These are phyloP conservation scores for Sminthurides aquaticus DNA, from an alignment of 2,888 invertebrate genomes.

Conservation along the genomic window DNA sequence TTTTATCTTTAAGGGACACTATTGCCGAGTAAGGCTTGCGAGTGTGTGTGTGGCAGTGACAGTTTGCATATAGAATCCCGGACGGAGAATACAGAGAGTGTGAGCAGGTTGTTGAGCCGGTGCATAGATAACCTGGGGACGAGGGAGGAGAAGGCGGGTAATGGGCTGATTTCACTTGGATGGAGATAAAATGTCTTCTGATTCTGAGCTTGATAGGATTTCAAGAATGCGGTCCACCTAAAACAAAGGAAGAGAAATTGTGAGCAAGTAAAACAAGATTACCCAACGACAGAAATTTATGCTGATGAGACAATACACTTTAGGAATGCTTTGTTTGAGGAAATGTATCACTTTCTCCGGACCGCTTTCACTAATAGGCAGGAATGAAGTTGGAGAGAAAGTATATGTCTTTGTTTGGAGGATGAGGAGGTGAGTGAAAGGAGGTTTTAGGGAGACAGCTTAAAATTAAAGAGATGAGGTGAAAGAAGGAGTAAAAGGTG, in stretches of 20 bases:
- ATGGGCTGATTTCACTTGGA: conserved; percentile 23
- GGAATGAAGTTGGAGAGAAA: too few species aligned
- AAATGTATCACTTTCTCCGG: neutral
- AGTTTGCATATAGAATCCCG: too few species aligned
- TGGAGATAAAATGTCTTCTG: conserved; percentile 41
- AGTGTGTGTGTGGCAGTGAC: neutral
- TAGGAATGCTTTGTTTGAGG: neutral
- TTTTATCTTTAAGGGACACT: neutral
- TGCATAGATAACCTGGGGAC: too few species aligned
- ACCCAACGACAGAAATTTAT: neutral
- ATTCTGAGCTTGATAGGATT: conserved; percentile 43
- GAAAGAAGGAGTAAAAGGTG: too few species aligned
- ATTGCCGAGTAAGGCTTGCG: neutral
- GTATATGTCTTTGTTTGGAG: too few species aligned
- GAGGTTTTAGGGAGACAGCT: too few species aligned
- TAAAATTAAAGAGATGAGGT: too few species aligned
- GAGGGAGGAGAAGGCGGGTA: neutral
- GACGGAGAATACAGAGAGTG: too few species aligned
- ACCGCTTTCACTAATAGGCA: too few species aligned
- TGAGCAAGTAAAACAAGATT: neutral
- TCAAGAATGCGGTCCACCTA: conserved; percentile 42
- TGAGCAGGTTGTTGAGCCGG: too few species aligned
- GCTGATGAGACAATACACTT: neutral
- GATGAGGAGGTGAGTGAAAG: too few species aligned
- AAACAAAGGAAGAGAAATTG: neutral